These are phyloP conservation scores for Dicycla oo DNA, from an alignment of 2,888 invertebrate species.

Conservation along the genomic window DNA sequence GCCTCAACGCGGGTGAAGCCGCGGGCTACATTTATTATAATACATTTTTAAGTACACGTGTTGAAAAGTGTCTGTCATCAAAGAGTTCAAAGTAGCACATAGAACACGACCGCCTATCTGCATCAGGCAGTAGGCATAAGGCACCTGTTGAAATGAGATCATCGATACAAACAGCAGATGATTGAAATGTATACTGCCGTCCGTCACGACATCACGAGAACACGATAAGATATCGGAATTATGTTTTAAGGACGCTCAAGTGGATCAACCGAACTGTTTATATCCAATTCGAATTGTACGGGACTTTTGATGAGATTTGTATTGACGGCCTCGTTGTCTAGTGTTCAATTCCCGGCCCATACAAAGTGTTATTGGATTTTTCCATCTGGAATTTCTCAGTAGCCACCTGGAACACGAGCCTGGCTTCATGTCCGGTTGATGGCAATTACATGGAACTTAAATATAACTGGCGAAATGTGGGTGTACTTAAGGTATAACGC, in stretches of 20 bases:
- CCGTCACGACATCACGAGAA: slow-evolving; percentile 67
- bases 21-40: neutral
- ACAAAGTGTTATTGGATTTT: too few relatives aligned
- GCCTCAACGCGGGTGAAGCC: too few relatives aligned
- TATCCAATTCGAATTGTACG: slow-evolving; percentile 8
- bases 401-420: too few relatives aligned
- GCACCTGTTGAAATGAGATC: slow-evolving; percentile 66
- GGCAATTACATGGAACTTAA: too few relatives aligned
- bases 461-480: too few relatives aligned
- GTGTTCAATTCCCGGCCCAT: neutral
- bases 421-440: too few relatives aligned
- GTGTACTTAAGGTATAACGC: too few relatives aligned
- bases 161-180: slow-evolving; percentile 66
- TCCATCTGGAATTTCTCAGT: too few relatives aligned
- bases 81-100: slow-evolving; percentile 14
- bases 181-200: slow-evolving; percentile 56
- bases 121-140: slow-evolving; percentile 33
- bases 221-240: slow-evolving; percentile 68
- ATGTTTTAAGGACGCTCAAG: slow-evolving; percentile 55
- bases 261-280: slow-evolving; percentile 30
- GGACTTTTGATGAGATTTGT: neutral
- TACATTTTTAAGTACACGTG: neutral
- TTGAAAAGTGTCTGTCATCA: neutral
- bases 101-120: slow-evolving; percentile 32
- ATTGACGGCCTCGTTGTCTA: neutral